phyloP scores from a whole-genome alignment of 1,140 invertebrate genomes.

The Marisa cornuarietis region DNA sequence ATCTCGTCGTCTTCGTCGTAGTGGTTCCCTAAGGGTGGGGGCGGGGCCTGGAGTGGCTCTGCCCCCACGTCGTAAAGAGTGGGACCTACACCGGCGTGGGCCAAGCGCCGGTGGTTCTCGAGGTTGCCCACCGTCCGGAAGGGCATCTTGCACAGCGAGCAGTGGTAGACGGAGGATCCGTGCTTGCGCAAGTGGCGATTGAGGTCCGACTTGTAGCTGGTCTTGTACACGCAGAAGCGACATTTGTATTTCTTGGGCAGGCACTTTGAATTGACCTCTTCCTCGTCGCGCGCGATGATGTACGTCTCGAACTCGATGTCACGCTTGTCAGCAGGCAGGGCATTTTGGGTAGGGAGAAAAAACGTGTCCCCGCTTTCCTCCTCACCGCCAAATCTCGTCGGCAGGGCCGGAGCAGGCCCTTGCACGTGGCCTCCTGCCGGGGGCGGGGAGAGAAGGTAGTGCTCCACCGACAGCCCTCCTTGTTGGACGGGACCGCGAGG shows the following conservation, averaged over 20 bases:
- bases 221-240: conserved; percentile 45
- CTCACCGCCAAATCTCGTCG: no score
- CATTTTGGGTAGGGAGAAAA: not conserved
- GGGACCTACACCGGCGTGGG: conserved; percentile 24
- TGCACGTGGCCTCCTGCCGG: no score
- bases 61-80: no score
- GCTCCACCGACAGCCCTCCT: no score
- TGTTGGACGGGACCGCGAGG: no score
- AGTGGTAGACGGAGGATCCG: conserved; percentile 33
- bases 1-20: no score
- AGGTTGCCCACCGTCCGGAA: conserved; percentile 40
- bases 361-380: no score
- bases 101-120: conserved; percentile 32
- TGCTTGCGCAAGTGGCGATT: conserved; percentile 47
- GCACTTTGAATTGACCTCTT: conserved; percentile 24
- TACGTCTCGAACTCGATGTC: conserved; percentile 22
- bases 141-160: conserved; percentile 38
- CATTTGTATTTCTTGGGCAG: conserved; percentile 48
- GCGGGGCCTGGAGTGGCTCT: no score
- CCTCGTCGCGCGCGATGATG: conserved; percentile 20
- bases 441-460: no score
- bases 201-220: conserved; percentile 47
- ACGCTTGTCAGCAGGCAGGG: not conserved
- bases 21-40: no score
- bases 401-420: no score